Percentiles rank a stretch among this genome's conserved stretches.
Conservation (phyloP, 2,888 invertebrate genomes). For the Myopa testacea region DNA sequence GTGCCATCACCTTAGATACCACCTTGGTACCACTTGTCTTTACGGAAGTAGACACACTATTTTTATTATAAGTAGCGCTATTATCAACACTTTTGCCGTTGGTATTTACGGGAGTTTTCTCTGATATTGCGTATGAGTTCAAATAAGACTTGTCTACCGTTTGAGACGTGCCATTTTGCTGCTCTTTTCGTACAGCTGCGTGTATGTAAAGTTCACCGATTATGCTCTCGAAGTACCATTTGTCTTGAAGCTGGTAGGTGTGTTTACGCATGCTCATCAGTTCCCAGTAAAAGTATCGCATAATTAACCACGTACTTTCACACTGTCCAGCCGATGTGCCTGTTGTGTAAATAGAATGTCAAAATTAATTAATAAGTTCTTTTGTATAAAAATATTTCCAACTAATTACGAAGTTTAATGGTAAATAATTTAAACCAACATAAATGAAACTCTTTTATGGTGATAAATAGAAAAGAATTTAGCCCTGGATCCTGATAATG, state of each 20-base stretch:
- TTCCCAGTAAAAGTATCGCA: slow-evolving; percentile 59
- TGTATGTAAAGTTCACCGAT: slow-evolving; percentile 52
- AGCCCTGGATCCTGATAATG: no score
- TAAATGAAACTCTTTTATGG: not conserved
- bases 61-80: not conserved
- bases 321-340: slow-evolving; percentile 52
- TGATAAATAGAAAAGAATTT: no score
- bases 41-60: not conserved
- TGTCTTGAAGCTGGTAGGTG: slow-evolving; percentile 59
- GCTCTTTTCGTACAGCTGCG: slow-evolving; percentile 19
- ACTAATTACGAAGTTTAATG: not conserved
- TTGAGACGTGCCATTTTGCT: not conserved
- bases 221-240: slow-evolving; percentile 61
- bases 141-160: not conserved
- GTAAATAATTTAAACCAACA: not conserved
- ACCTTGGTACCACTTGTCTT: no score
- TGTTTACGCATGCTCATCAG: slow-evolving; percentile 54
- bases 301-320: slow-evolving; percentile 61
- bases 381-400: no score
- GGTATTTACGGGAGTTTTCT: slow-evolving; percentile 1
- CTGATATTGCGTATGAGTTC: slow-evolving; percentile 11
- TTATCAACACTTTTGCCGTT: not conserved
- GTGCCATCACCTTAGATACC: slow-evolving; percentile 46
- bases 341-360: slow-evolving; percentile 3
- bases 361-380: no score